Conservation (phyloP, 2,888 invertebrate genomes). For the Caenorhabditis panamensis region DNA sequence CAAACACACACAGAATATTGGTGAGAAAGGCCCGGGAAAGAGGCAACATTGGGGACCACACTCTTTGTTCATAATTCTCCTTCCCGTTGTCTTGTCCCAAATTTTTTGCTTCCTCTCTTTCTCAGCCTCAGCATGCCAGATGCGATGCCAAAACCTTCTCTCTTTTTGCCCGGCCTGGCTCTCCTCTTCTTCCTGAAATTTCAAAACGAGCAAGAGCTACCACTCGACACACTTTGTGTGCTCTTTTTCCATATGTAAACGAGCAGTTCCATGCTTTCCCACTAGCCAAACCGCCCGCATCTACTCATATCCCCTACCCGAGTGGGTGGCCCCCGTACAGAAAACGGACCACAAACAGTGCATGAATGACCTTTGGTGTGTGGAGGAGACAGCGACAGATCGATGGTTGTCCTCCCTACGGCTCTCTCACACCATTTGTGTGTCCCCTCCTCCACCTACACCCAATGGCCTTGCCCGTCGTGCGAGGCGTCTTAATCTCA, state of each 20-base stretch:
- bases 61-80: constrained; percentile 20
- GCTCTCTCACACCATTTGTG: background rate
- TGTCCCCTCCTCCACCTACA: background rate
- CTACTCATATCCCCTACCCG: background rate
- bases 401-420: background rate
- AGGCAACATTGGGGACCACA: constrained; percentile 2
- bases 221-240: background rate
- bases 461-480: background rate
- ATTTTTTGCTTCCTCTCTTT: constrained; percentile 33
- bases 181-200: constrained; percentile 36
- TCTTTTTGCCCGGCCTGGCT: constrained; percentile 1
- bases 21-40: constrained; percentile 4
- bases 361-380: constrained; percentile 35
- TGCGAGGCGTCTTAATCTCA: constrained; percentile 1
- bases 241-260: constrained; percentile 49
- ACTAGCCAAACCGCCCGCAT: constrained; percentile 20
- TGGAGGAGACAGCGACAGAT: background rate
- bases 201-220: constrained; percentile 28
- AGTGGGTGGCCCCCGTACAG: constrained; percentile 10
- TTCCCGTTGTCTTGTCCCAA: constrained; percentile 30
- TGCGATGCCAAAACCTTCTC: constrained; percentile 40
- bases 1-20: constrained; percentile 15
- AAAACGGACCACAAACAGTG: constrained; percentile 36
- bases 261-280: constrained; percentile 30
- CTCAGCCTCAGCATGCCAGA: constrained; percentile 34